Evolutionary conservation across 2,888 invertebrate genomes (phyloP).

Genomic region (Bruchidius siliquastri): DNA sequence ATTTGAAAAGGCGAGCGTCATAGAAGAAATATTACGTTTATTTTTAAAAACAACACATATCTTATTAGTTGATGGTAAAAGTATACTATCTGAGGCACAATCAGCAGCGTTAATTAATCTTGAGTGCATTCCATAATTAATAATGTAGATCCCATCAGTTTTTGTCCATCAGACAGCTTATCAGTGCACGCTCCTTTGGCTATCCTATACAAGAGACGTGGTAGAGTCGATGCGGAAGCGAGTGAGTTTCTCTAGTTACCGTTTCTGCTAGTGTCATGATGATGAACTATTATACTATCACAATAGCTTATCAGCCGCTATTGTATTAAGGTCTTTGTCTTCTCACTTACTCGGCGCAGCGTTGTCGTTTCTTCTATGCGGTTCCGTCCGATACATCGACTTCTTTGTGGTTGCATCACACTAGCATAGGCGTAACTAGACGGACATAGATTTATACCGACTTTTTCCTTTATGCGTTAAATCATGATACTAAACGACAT

Average conservation of each 20-base stretch:
- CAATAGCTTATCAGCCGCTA: slow-evolving; percentile 45
- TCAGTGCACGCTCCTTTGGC: neutral
- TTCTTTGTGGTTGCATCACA: slow-evolving; percentile 5
- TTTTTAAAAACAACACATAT: no score
- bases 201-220: neutral
- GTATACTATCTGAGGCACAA: neutral
- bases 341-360: neutral
- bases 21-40: no score
- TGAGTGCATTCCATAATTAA: neutral
- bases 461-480: no score
- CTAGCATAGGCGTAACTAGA: neutral
- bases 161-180: neutral
- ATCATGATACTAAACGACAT: no score
- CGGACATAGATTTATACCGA: no score
- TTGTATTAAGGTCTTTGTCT: slow-evolving; percentile 31
- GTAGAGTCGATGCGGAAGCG: neutral
- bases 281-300: slow-evolving; percentile 46
- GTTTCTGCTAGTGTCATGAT: slow-evolving; percentile 40
- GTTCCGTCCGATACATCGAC: slow-evolving; percentile 12
- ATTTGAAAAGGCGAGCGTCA: no score
- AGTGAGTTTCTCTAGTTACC: slow-evolving; percentile 7
- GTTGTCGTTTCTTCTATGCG: slow-evolving; percentile 14
- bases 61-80: neutral
- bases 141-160: neutral
- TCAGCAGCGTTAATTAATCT: neutral